A percentile compares a stretch with the other conserved stretches of the same genome.
phyloP scores from a whole-genome alignment of 2,113 vertebrate genomes.

The Mungos mungo region DNA sequence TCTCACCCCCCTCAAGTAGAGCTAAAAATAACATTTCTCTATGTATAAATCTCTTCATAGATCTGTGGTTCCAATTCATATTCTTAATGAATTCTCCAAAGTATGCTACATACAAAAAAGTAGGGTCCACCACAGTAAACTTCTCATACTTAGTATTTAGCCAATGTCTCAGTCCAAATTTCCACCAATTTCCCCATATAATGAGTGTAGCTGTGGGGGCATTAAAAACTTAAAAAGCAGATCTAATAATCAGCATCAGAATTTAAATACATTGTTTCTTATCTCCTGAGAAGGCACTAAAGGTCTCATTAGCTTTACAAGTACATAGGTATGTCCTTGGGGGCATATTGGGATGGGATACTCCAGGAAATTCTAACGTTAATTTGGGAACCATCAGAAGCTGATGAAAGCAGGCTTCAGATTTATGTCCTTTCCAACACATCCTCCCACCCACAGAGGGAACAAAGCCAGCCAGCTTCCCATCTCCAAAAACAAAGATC shows the following conservation, averaged over 20 bases:
- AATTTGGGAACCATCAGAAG: background rate
- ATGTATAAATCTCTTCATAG: background rate
- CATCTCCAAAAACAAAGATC: background rate
- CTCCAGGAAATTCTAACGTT: background rate
- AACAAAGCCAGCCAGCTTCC: constrained; percentile 17
- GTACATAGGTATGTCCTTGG: background rate
- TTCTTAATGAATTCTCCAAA: background rate
- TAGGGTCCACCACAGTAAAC: background rate
- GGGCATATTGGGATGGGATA: background rate
- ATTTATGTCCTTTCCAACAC: background rate
- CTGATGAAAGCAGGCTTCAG: background rate
- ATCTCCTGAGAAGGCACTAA: background rate
- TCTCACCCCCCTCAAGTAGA: background rate
- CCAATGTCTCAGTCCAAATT: background rate
- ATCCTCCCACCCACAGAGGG: background rate
- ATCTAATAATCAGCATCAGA: background rate
- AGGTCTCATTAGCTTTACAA: background rate
- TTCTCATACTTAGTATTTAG: background rate
- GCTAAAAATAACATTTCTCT: background rate
- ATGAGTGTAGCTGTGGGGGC: background rate
- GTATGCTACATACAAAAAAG: background rate
- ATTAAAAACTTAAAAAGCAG: background rate
- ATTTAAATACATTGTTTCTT: background rate
- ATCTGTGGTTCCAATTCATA: background rate
- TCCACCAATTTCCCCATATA: background rate